Base-by-base conservation (phyloP, 2,797 vertebrate genomes). In the Gallinago solitaria region DNA sequence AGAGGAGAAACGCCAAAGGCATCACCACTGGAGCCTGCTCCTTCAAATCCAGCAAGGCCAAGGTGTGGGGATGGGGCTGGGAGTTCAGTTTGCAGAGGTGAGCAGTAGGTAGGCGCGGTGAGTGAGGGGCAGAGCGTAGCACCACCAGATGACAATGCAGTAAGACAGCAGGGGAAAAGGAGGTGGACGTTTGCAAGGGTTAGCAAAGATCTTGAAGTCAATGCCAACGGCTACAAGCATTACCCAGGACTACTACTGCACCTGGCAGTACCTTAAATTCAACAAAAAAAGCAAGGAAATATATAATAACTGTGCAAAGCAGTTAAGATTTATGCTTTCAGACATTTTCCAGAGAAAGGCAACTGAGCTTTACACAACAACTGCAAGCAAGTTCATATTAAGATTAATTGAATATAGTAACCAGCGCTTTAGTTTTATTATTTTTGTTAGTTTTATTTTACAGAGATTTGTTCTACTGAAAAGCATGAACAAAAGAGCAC, bases 371-470 rank as follows among this genome's bases (percentile, higher is more conserved):
- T 37, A 67, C 11, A 76, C 1, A 1, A 33, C 30, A 83, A 1
- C 48, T 78, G 9, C 20, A 64, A 14, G 20, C 17, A 59, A 81
- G 78, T 12, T 43, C 30, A 9, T 11, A 20, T 74, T 27, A 35
- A 68, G 27, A 33, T 79, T 28, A 88, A 79, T n/a, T 33, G 28
- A 74, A 50, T 56, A 32, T 7, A 45, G 9, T 24, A 73, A 59
- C 12, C 21, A 57, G 24, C 50, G 32, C 11, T 78, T 78, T 67
- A 28, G 16, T 68, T 83, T 79, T 64, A 73, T 75, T 67, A 28
- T 11, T 68, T 83, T 79, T 64, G 69, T 56, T 32, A 45, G 32
- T 35, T 89, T 86, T 73, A 73, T 90, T 95, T 95, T 39, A 60
- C 12, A 88, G 73, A 81, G 51, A 65, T 91, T 86, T 91, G 25